Evolutionary conservation across 2,113 vertebrate species (phyloP).

Genomic region (Circaetus gallicus): DNA sequence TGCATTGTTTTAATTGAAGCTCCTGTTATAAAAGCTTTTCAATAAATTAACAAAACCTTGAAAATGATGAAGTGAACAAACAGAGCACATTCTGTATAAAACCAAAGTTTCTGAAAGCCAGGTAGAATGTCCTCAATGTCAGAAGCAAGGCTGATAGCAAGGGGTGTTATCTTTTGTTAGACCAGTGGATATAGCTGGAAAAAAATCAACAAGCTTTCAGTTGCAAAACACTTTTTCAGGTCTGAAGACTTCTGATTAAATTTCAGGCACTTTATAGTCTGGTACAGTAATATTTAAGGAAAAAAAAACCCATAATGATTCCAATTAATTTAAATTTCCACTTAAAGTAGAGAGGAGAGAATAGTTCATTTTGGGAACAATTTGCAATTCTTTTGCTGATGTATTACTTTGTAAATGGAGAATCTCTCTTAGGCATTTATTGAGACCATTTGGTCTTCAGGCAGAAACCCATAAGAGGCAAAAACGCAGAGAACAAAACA

Average conservation of each 20-base stretch:
- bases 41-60: slow-evolving; percentile 23
- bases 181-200: background rate
- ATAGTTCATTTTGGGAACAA: slow-evolving; percentile 5
- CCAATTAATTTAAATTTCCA: slow-evolving; percentile 43
- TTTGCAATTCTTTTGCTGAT: slow-evolving; percentile 35
- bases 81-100: background rate
- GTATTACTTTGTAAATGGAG: slow-evolving; percentile 7
- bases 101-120: background rate
- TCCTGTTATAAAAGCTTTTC: slow-evolving; percentile 9
- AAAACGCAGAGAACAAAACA: background rate
- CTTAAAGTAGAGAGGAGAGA: background rate
- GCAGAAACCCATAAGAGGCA: background rate
- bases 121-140: background rate
- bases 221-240: background rate
- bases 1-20: slow-evolving; percentile 20
- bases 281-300: background rate
- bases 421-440: background rate
- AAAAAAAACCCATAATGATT: background rate
- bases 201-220: background rate
- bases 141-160: background rate
- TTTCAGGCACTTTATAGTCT: slow-evolving; percentile 14
- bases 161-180: background rate
- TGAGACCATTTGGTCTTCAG: slow-evolving; percentile 8
- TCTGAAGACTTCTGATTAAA: slow-evolving; percentile 19
- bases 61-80: background rate